Base-by-base conservation (phyloP, 2,888 invertebrate species). In the Drosophila maculinotata region DNA sequence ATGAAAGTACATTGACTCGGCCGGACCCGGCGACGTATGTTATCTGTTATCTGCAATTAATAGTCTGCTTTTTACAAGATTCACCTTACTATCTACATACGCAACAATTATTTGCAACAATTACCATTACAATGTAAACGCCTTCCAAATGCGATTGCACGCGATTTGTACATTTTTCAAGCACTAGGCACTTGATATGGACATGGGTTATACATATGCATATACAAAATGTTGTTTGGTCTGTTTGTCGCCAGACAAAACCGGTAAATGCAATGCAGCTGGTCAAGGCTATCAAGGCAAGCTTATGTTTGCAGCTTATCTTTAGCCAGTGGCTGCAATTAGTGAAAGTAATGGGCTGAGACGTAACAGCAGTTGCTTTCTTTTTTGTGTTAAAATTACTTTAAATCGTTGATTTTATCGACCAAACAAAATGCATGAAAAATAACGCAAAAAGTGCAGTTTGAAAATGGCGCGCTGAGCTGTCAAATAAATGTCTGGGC, bases 1-100 rank as follows among this genome's bases (percentile, higher is more conserved):
- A 63, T 52, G 42, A 76, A 76, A 83, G 80, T 77, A 72, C 80
- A 87, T 80, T 81, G 80, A 81, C 79, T 64, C 53, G 59, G 39
- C 10, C 23, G 36, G 47, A 20, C 25, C 3, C 17, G 10, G 17
- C 9, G 20, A 20, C 10, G 31, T 12, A 14, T 20, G 7, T 15
- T 10, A 15, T 8, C 12, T 26, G 31, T 15, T 23, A 42, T 31
- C 14, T 45, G 12, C 9, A 41, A 26, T n/a, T 10, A 38, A 53
- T 28, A 39, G n/a, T 9, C 23, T 36, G 3, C 8, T 26, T 3
- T 52, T n/a, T 33, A 41, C 10, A 20, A 30, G 14, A 41, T 15
- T 15, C 7, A 42, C 28, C 38, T 30, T 39, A 33, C n/a, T 23
- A 49, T 48, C 38, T 44, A 17, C n/a, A 31, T 20, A 4, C 20